Percentiles rank a stretch among this genome's conserved stretches.
phyloP scores from a whole-genome alignment of 2,888 invertebrate species.

The Galerucella calmariensis region DNA sequence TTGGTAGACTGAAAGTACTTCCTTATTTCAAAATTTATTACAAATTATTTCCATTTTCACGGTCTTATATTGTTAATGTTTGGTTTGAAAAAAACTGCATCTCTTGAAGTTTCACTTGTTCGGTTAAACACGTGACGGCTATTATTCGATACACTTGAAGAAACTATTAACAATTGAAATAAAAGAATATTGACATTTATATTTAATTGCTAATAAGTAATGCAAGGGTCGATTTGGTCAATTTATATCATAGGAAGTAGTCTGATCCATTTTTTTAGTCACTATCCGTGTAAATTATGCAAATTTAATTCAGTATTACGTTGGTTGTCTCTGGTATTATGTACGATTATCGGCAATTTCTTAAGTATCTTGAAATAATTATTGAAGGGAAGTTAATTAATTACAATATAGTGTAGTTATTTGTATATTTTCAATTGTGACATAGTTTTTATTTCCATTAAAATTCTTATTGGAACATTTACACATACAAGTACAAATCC shows the following conservation, averaged over 20 bases:
- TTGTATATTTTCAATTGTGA: neutral
- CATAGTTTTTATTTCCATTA: neutral
- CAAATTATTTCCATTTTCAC: neutral
- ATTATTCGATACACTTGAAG: slow-evolving; percentile 11
- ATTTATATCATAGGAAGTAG: too few species aligned
- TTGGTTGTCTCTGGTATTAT: neutral
- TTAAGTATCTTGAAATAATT: neutral
- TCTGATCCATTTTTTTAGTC: neutral
- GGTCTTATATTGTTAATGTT: slow-evolving; percentile 1
- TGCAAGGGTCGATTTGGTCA: neutral
- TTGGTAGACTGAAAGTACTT: neutral
- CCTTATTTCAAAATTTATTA: neutral
- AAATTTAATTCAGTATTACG: neutral
- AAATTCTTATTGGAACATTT: neutral
- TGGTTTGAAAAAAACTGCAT: slow-evolving; percentile 5
- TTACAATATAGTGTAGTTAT: neutral
- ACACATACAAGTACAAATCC: neutral
- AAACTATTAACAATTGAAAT: slow-evolving; percentile 11
- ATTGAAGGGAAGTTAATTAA: neutral
- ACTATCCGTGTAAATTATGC: neutral
- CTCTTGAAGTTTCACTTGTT: slow-evolving; percentile 19
- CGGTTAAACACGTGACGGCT: slow-evolving; percentile 13
- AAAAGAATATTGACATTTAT: slow-evolving; percentile 18
- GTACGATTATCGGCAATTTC: neutral
- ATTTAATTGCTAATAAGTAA: slow-evolving; percentile 2